Evolutionary conservation across 2,888 invertebrate genomes (phyloP).

Genomic region (Corythucha ciliata): DNA sequence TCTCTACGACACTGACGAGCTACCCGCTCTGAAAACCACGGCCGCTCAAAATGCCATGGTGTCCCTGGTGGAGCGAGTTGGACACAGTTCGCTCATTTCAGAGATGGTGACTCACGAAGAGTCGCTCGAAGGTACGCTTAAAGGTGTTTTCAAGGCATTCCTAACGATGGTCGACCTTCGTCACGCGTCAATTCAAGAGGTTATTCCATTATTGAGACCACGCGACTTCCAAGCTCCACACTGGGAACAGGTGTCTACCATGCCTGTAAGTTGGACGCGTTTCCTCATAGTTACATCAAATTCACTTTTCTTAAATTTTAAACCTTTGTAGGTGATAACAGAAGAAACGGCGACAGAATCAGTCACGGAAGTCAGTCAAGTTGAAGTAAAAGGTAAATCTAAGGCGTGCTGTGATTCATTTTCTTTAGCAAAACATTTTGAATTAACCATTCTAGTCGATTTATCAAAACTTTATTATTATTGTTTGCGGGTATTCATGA

Average conservation of each 20-base stretch:
- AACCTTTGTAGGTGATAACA: slow-evolving; percentile 26
- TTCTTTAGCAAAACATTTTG: no score
- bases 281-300: no score
- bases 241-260: slow-evolving; percentile 66
- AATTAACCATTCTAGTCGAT: no score
- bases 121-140: slow-evolving; percentile 63
- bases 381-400: slow-evolving; percentile 31
- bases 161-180: slow-evolving; percentile 74
- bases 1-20: slow-evolving; percentile 66
- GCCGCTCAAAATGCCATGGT: slow-evolving; percentile 78
- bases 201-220: slow-evolving; percentile 69
- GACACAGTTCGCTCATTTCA: slow-evolving; percentile 68
- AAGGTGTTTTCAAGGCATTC: slow-evolving; percentile 75
- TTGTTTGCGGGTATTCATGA: no score
- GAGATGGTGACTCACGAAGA: slow-evolving; percentile 74
- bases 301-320: background rate
- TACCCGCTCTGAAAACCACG: slow-evolving; percentile 67
- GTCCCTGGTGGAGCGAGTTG: slow-evolving; percentile 72
- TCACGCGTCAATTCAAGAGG: slow-evolving; percentile 72
- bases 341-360: slow-evolving; percentile 31
- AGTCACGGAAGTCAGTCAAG: slow-evolving; percentile 28
- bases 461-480: no score
- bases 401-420: no score
- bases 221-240: slow-evolving; percentile 73
- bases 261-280: slow-evolving; percentile 51